phyloP scores from a whole-genome alignment of 2,888 invertebrate species.

The Sinhomidia bicolor region DNA sequence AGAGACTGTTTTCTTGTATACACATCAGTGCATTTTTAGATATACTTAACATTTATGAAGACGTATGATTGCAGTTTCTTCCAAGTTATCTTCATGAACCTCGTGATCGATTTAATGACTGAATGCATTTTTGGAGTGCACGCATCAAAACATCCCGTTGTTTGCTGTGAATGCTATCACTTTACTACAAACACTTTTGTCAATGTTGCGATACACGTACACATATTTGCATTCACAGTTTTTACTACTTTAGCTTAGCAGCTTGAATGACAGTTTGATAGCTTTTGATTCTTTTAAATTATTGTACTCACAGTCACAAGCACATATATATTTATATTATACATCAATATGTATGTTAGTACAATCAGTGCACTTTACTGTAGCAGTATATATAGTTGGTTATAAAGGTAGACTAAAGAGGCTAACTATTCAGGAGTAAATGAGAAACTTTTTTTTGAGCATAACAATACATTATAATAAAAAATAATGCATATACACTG shows the following conservation, averaged over 20 bases:
- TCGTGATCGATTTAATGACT: constrained; percentile 59
- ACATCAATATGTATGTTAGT: not conserved
- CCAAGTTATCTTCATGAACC: not conserved
- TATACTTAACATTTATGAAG: not conserved
- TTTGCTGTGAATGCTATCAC: not conserved
- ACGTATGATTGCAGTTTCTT: not conserved
- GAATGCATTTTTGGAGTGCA: constrained; percentile 57
- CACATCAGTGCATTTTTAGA: not conserved
- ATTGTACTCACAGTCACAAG: constrained; percentile 6
- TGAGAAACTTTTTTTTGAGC: not conserved
- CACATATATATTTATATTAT: too few relatives aligned
- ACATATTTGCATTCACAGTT: not conserved
- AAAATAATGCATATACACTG: not conserved
- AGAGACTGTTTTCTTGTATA: not conserved
- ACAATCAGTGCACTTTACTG: too few relatives aligned
- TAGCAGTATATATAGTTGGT: too few relatives aligned
- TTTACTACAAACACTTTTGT: not conserved
- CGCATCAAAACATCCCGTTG: constrained; percentile 50
- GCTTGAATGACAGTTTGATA: not conserved
- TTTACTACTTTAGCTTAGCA: not conserved
- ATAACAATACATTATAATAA: not conserved
- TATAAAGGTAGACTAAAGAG: constrained; percentile 1
- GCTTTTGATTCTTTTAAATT: not conserved
- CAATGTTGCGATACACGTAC: not conserved
- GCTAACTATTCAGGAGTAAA: constrained; percentile 18